Evolutionary conservation across 2,888 invertebrate genomes (phyloP).

Genomic region (Ectemnius lituratus): DNA sequence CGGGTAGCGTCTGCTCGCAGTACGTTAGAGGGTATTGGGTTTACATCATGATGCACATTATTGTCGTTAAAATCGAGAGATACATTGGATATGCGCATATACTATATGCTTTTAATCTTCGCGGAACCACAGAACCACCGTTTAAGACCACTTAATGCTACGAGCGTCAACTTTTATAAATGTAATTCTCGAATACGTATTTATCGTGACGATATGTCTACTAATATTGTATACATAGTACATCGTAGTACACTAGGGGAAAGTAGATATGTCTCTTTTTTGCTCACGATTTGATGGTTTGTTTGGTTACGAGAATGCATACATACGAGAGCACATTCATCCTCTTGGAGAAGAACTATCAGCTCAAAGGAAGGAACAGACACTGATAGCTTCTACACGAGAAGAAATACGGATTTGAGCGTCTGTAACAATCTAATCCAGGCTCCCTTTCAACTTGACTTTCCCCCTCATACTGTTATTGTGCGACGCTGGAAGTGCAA

Average conservation of each 20-base stretch:
- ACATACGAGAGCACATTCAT: too few species aligned
- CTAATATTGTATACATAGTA: too few species aligned
- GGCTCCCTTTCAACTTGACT: slow-evolving; percentile 34
- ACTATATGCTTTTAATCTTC: neutral
- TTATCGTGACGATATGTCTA: too few species aligned
- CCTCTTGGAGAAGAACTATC: neutral
- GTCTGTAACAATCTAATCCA: slow-evolving; percentile 41
- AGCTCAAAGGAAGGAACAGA: neutral
- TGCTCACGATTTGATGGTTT: too few species aligned
- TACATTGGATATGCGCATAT: slow-evolving; percentile 64
- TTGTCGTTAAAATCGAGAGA: slow-evolving; percentile 46
- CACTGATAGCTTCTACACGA: neutral
- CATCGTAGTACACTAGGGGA: too few species aligned
- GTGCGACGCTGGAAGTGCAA: slow-evolving; percentile 20
- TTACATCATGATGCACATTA: neutral
- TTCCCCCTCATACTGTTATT: slow-evolving; percentile 35
- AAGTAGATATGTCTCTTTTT: too few species aligned
- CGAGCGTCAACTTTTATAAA: too few species aligned
- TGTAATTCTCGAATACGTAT: too few species aligned
- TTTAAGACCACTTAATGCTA: too few species aligned
- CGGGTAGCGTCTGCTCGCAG: slow-evolving; percentile 51
- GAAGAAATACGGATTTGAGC: slow-evolving; percentile 26
- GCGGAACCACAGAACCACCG: neutral
- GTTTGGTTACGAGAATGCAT: too few species aligned
- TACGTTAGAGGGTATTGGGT: slow-evolving; percentile 60